phyloP scores from a whole-genome alignment of 2,888 invertebrate genomes.

The Synergus itoensis region DNA sequence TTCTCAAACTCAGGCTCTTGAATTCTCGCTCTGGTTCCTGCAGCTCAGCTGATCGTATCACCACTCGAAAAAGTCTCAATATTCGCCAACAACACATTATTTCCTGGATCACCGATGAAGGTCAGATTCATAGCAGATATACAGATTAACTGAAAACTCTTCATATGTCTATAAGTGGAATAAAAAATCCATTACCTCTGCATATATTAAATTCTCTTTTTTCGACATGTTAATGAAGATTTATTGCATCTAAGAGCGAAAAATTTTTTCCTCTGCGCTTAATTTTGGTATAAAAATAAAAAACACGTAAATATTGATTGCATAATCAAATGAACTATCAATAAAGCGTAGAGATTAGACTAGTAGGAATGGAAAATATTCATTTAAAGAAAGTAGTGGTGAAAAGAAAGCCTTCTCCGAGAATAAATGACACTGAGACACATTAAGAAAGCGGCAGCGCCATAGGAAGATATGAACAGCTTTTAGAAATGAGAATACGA shows the following conservation, averaged over 20 bases:
- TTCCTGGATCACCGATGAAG: slow-evolving; percentile 19
- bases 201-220: background rate
- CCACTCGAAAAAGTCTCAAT: slow-evolving; percentile 30
- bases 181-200: background rate
- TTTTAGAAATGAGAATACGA: background rate
- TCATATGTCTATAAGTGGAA: background rate
- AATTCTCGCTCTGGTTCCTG: background rate
- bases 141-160: background rate
- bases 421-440: background rate
- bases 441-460: background rate
- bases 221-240: no score
- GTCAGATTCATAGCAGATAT: background rate
- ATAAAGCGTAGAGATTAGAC: background rate
- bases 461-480: background rate
- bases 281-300: background rate
- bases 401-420: background rate
- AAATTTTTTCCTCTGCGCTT: background rate
- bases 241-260: background rate
- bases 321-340: background rate
- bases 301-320: background rate
- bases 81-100: slow-evolving; percentile 27
- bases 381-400: background rate
- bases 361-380: background rate
- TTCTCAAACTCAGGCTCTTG: slow-evolving; percentile 1
- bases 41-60: slow-evolving; percentile 22